Percentiles rank a stretch among this genome's conserved stretches.
Conservation (phyloP, 2,888 invertebrate species). For the Apamea crenata region DNA sequence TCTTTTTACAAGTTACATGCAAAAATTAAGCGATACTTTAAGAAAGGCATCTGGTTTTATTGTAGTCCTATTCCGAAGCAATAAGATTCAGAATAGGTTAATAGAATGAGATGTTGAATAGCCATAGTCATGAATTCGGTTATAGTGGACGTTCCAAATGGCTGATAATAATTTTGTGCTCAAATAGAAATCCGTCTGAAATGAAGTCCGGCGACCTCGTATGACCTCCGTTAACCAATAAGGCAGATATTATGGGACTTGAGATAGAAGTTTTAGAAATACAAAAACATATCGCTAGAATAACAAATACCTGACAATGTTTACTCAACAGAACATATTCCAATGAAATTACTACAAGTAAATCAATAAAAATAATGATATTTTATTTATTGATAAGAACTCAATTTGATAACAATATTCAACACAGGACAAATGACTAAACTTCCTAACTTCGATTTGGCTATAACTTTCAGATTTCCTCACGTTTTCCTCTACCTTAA, state of each 20-base stretch:
- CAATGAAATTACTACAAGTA: conserved; percentile 2
- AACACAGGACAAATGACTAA: too few species aligned
- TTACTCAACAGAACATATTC: conserved; percentile 6
- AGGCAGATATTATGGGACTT: conserved; percentile 21
- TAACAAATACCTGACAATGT: conserved; percentile 25
- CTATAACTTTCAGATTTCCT: neutral
- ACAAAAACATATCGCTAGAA: conserved; percentile 4
- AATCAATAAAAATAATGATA: neutral
- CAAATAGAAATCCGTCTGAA: conserved; percentile 22
- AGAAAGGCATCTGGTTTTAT: conserved; percentile 42
- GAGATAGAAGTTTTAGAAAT: neutral
- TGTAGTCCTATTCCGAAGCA: conserved; percentile 35
- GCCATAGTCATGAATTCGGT: conserved; percentile 35
- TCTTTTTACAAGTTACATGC: conserved; percentile 59
- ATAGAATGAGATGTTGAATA: neutral
- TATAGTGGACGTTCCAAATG: conserved; percentile 30
- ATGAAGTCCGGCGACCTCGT: conserved; percentile 9
- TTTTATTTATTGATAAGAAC: neutral
- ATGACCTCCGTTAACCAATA: conserved; percentile 20
- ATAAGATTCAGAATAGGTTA: conserved; percentile 36
- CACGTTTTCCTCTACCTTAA: neutral
- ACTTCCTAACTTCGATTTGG: neutral
- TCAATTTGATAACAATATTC: neutral
- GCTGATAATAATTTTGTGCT: conserved; percentile 41
- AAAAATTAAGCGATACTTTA: conserved; percentile 59